Evolutionary conservation across 2,888 invertebrate species (phyloP).

Genomic region (Creontiades dilutus): DNA sequence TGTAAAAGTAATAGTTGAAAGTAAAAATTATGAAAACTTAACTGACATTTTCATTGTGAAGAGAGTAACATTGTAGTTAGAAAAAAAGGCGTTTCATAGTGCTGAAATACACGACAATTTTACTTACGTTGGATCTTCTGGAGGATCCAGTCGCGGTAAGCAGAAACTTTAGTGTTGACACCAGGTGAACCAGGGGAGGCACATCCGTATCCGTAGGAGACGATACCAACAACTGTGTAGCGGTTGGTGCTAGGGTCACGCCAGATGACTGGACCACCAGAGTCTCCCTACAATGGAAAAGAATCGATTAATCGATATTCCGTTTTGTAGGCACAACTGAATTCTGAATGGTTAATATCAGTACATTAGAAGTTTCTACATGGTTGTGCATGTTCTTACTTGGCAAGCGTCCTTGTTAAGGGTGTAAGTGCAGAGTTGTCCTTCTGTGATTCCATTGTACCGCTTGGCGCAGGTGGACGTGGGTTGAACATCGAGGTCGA

Average conservation of each 20-base stretch:
- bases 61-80: background rate
- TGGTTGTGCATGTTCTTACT: conserved; percentile 77
- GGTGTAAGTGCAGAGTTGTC: conserved; percentile 80
- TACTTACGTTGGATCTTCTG: conserved; percentile 72
- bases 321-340: too few relatives aligned
- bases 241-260: conserved; percentile 78
- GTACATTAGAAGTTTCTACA: background rate
- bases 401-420: conserved; percentile 82
- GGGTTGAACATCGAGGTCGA: conserved; percentile 80
- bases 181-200: conserved; percentile 73
- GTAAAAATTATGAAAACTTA: too few relatives aligned
- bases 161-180: conserved; percentile 73
- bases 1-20: too few relatives aligned
- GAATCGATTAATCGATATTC: too few relatives aligned
- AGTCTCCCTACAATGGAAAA: conserved; percentile 78
- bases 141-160: conserved; percentile 81
- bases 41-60: too few relatives aligned
- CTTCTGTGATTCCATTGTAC: conserved; percentile 71
- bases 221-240: conserved; percentile 77
- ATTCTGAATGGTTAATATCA: background rate
- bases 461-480: conserved; percentile 79
- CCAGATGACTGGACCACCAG: conserved; percentile 83
- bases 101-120: background rate
- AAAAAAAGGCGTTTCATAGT: background rate
- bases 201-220: conserved; percentile 74